Base-by-base conservation (phyloP, 2,113 vertebrate genomes). In the Corythoichthys intestinalis region DNA sequence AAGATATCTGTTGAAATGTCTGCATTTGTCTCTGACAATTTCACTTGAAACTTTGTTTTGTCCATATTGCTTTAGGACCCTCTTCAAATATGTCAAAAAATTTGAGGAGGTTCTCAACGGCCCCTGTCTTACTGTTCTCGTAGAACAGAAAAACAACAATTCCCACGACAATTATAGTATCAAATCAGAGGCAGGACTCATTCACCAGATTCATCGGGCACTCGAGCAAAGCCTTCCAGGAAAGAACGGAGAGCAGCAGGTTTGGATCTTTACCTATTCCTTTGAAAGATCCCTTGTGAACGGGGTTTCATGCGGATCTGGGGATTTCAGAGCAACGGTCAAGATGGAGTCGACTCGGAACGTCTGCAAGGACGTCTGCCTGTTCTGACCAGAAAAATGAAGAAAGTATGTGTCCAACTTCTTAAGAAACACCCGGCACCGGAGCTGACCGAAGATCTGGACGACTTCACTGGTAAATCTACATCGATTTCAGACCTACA, bases 21-120 rank as follows among this genome's bases (percentile, higher is more conserved):
- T 4, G 56, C 6, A 5, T 53, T 39, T 0, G 28, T 20, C 2
- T 13, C 1, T 12, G 12, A 11, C 5, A 9, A 5, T 13, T 61
- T 1, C 28, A 10, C 12, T 28, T 4, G 10, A 41, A 7, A 35
- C 11, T 67, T 34, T 15, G 15, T 35, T 14, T 4, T 54, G 4
- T 1, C 8, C 7, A 3, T 11, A 8, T 56, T 50, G 44, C 12
- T 57, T 8, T 69, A 99, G 97, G 81, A 98, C 94, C 6, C 93
- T 99, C 5, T 99, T 99, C 80, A 98, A 98, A 89, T 98, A 94
- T 87, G 93, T 97, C 82, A 98, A 93, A 91, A 98, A 96, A 83
- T 97, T 96, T 83, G 93, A 96, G 85, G 87, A 84, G 63, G 87
- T 90, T 47, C 87, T 99, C 76, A 88, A 67, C 68, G 91, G 93